phyloP scores from a whole-genome alignment of 2,113 vertebrate species.

The Pongo abelii region DNA sequence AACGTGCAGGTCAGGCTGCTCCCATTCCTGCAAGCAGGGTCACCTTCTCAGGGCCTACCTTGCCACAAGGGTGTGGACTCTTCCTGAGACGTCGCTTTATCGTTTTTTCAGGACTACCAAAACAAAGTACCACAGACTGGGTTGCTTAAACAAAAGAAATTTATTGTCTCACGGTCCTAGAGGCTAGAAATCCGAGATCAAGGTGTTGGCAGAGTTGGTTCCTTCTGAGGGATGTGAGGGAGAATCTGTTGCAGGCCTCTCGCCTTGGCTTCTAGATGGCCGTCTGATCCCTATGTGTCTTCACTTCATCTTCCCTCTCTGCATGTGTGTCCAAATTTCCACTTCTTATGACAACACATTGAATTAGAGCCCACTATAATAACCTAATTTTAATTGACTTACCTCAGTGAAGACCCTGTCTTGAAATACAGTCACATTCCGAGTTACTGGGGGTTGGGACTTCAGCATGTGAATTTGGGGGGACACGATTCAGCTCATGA shows the following conservation, averaged over 20 bases:
- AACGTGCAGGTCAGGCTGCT: fast-evolving
- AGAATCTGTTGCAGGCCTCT: background rate
- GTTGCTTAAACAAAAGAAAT: background rate
- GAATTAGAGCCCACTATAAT: background rate
- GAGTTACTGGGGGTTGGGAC: background rate
- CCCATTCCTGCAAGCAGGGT: background rate
- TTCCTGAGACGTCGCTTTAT: fast-evolving
- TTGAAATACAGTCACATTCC: background rate
- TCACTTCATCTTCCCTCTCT: background rate
- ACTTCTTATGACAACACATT: background rate
- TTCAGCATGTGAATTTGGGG: background rate
- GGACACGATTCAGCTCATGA: background rate
- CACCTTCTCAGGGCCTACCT: background rate
- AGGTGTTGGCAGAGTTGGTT: background rate
- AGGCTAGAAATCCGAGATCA: background rate
- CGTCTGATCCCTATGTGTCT: background rate
- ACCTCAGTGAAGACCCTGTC: background rate
- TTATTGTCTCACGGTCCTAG: too few species aligned
- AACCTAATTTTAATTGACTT: background rate
- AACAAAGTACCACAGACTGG: background rate
- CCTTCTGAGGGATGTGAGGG: background rate
- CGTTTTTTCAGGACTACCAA: background rate
- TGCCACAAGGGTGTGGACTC: background rate
- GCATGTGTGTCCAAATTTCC: background rate
- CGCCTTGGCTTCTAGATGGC: background rate